Evolutionary conservation across 2,888 invertebrate species (phyloP), one percentile per base, ranked within the genome.

Genomic region (Reticulitermes lucifugus): DNA sequence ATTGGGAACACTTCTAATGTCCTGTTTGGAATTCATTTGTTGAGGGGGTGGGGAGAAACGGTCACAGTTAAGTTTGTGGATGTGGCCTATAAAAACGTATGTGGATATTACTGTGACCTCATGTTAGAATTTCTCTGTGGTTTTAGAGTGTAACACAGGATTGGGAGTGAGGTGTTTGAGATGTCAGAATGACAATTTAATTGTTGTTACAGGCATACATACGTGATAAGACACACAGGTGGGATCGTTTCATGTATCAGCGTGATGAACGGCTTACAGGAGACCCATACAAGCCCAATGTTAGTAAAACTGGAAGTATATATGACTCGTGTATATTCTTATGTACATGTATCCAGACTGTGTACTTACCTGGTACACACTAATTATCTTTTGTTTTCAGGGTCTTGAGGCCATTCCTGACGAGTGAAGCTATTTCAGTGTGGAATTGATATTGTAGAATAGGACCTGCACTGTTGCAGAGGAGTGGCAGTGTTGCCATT

Each of bases 221-320:
- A 86, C 92, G 95, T 84, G 90, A 90, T 85, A 88, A 94, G 88
- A 88, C 90, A 84, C 91, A 92, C 25, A 90, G 92, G 87, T 93
- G 93, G 90, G 91, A 93, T 55, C 92, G 93, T 84, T 88, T 90
- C 0, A 89, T 92, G 87, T 95, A 95, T 89, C 92, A 93, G 87
- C 92, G 95, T 87, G 95, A 95, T 88, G 88, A 89, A 86, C 91
- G 94, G 89, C 88, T 95, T 79, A 93, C 93, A 85, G 93, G 93
- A 83, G 91, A 93, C 89, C 93, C 95, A 14, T 95, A 95, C 89
- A 90, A 91, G 87, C 91, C 93, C 87, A 92, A 92, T 89, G 94
- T 81, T 21, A 83, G 75, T 73, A 77, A 65, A 65, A 25, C 9
- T 65, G 1, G 4, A 25, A 25, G 65, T 9, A 7, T 25, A 25